Evolutionary conservation across 2,113 vertebrate species (phyloP), one percentile per base, ranked within the genome.

Genomic region (Oceanodroma tethys): DNA sequence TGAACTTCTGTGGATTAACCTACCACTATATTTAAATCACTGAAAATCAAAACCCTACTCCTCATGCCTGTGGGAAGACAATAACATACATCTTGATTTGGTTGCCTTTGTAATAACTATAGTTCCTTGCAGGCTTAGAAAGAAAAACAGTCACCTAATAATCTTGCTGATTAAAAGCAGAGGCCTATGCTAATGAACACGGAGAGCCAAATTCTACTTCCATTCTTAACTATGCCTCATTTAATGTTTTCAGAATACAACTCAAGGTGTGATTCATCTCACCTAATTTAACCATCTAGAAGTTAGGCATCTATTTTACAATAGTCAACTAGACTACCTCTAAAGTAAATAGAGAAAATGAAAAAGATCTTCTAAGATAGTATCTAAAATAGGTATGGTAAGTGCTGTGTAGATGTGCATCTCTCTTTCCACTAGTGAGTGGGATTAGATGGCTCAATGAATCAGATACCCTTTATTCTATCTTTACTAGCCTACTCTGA

Each of bases 21-120:
- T 91, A 97, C 65, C 60, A 60, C 93, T 95, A 60, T 84, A 95
- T 95, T 95, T 96, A 97, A 94, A 91, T 94, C 58, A 76, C 76
- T 85, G 91, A 73, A 97, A 95, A 93, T 53, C 76, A 87, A 94
- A 97, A 88, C 70, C 22, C 0, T 86, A 13, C 17, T 90, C 52
- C 81, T 94, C 86, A 53, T 94, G 80, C 72, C 76, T 97, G 94
- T 95, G 96, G 95, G 73, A 89, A 91, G 43, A 81, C 43, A 96
- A 74, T 79, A 86, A 79, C 53, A 85, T 88, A 56, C 45, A 72
- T 75, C 83, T 85, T 92, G 70, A 87, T 87, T 92, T 91, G 48
- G 58, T 74, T 93, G 86, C 66, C 32, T 92, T 94, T 95, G 65
- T 86, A 94, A 81, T 71, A 92, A 83, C 29, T 59, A 55, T 27